Evolutionary conservation across 2,888 invertebrate species (phyloP).

Genomic region (Chrysopilus asiliformis): DNA sequence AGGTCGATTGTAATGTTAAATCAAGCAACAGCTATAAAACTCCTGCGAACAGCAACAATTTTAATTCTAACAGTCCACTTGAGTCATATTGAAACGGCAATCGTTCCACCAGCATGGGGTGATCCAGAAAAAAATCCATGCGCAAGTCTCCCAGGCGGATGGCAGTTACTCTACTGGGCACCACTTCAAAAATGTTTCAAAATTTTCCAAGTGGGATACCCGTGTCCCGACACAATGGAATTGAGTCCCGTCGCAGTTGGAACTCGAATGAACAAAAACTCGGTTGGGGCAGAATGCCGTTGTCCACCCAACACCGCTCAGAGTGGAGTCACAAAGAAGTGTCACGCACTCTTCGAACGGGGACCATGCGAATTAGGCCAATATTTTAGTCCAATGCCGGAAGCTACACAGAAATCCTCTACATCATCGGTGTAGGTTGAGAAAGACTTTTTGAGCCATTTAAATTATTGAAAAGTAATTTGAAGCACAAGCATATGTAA

Average conservation of each 20-base stretch:
- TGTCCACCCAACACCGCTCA: constrained; percentile 72
- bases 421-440: neutral
- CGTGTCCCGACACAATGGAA: constrained; percentile 76
- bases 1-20: too few species aligned
- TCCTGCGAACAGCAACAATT: too few species aligned
- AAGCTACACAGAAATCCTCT: constrained; percentile 15
- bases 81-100: constrained; percentile 2
- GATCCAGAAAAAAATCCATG: constrained; percentile 71
- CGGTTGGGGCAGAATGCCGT: constrained; percentile 72
- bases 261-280: constrained; percentile 43
- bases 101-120: constrained; percentile 67
- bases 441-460: neutral
- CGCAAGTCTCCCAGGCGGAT: constrained; percentile 63
- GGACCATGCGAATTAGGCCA: constrained; percentile 61
- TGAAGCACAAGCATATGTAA: too few species aligned
- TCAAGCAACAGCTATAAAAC: too few species aligned
- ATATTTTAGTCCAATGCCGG: constrained; percentile 58
- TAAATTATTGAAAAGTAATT: neutral
- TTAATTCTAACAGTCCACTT: too few species aligned
- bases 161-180: constrained; percentile 79
- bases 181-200: constrained; percentile 72
- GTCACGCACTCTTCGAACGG: constrained; percentile 57
- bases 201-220: constrained; percentile 70
- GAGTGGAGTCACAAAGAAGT: constrained; percentile 50
- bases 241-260: constrained; percentile 45